A percentile compares a stretch with the other conserved stretches of the same genome.
phyloP scores from a whole-genome alignment of 2,888 invertebrate genomes.

The Meghimatium bilineatum region DNA sequence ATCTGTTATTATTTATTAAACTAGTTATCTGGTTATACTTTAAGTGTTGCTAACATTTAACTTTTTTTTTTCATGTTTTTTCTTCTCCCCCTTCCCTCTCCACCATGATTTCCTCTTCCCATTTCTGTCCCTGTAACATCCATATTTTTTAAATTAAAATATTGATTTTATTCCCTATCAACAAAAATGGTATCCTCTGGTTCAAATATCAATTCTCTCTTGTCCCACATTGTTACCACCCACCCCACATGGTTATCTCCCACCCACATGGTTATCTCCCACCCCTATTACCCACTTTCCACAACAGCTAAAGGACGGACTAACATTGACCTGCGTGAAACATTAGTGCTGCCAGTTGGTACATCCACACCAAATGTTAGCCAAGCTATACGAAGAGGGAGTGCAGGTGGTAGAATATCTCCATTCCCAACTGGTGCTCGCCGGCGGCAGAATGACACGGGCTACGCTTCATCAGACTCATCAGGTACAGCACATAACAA shows the following conservation, averaged over 20 bases:
- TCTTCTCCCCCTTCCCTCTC: background rate
- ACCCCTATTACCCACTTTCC: too few species aligned
- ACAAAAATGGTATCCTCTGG: background rate
- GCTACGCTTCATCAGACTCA: constrained; percentile 70
- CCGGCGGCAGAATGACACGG: constrained; percentile 62
- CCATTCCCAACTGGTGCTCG: constrained; percentile 55
- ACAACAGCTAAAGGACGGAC: constrained; percentile 73
- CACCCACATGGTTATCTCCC: too few species aligned
- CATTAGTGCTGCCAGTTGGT: constrained; percentile 58
- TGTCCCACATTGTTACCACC: too few species aligned
- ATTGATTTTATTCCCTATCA: too few species aligned
- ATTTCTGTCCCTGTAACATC: too few species aligned
- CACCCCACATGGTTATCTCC: background rate
- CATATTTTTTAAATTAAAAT: too few species aligned
- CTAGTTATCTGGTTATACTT: too few species aligned
- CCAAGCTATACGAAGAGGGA: constrained; percentile 53
- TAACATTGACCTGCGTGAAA: constrained; percentile 74
- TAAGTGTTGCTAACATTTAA: background rate
- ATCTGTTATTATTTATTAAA: too few species aligned
- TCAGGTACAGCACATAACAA: constrained; percentile 63
- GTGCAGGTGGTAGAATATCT: constrained; percentile 58
- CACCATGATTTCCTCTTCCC: background rate
- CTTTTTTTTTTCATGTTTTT: background rate
- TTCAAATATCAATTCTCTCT: background rate
- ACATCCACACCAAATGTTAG: constrained; percentile 53